Percentiles rank a stretch among this genome's conserved stretches.
Evolutionary conservation across 2,113 vertebrate species (phyloP).

Genomic region (Nansenia antarctica): DNA sequence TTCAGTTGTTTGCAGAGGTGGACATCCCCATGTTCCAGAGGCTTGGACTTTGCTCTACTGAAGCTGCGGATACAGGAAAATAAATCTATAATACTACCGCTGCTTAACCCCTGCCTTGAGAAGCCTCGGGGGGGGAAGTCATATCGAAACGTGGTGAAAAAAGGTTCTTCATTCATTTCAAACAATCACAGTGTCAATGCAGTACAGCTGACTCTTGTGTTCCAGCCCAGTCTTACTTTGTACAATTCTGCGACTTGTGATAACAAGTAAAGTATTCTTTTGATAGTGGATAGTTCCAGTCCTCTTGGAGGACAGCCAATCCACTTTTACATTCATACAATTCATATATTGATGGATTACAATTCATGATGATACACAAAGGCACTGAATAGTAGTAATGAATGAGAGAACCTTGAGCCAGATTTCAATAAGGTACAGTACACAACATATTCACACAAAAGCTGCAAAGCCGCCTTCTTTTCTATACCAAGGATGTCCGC

Average conservation of each 20-base stretch:
- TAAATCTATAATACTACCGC: too few relatives aligned
- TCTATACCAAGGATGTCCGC: slow-evolving; percentile 70
- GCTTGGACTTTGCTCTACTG: slow-evolving; percentile 55
- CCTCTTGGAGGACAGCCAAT: too few relatives aligned
- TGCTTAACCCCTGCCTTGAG: slow-evolving; percentile 16
- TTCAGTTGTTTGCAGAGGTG: slow-evolving; percentile 69
- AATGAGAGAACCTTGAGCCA: slow-evolving; percentile 40
- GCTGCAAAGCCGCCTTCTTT: slow-evolving; percentile 49
- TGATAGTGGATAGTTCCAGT: too few relatives aligned
- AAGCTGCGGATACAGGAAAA: too few relatives aligned
- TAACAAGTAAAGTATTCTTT: too few relatives aligned
- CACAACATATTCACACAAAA: slow-evolving; percentile 19
- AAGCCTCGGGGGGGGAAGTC: slow-evolving; percentile 31
- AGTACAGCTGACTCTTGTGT: too few relatives aligned
- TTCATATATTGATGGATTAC: too few relatives aligned
- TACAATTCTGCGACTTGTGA: too few relatives aligned
- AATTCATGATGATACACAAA: background rate
- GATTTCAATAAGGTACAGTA: slow-evolving; percentile 35
- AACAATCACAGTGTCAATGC: background rate
- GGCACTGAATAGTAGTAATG: slow-evolving; percentile 11
- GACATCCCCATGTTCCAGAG: slow-evolving; percentile 66
- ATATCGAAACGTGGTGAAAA: slow-evolving; percentile 36
- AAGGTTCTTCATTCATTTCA: slow-evolving; percentile 44
- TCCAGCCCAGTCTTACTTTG: too few relatives aligned
- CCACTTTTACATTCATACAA: too few relatives aligned